phyloP scores from a whole-genome alignment of 2,797 vertebrate species.

The Xenentodon cancila region DNA sequence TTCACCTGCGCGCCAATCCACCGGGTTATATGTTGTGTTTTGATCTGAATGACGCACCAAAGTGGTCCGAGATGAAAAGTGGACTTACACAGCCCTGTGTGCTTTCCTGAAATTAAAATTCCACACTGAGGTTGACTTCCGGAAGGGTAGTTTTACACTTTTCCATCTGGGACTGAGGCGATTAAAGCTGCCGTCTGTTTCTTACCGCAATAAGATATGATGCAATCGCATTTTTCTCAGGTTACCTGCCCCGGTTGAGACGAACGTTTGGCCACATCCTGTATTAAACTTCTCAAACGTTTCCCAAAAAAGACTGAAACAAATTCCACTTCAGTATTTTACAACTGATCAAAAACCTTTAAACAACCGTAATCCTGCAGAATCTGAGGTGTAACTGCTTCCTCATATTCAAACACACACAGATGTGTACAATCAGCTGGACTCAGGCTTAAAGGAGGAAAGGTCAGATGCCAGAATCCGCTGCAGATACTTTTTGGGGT shows the following conservation, averaged over 20 bases:
- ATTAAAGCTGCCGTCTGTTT: slow-evolving; percentile 14
- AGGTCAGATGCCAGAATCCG: slow-evolving; percentile 76
- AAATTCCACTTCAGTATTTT: slow-evolving; percentile 13
- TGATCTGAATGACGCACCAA: too few relatives aligned
- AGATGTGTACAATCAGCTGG: slow-evolving; percentile 17
- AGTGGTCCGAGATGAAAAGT: too few relatives aligned
- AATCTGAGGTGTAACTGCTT: not conserved
- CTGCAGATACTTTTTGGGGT: slow-evolving; percentile 99
- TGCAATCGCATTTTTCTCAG: slow-evolving; percentile 25
- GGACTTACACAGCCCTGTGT: not conserved
- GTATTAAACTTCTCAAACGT: slow-evolving; percentile 6
- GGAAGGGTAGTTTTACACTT: slow-evolving; percentile 25
- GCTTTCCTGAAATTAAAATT: not conserved
- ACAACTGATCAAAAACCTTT: slow-evolving; percentile 3
- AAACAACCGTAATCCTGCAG: not conserved
- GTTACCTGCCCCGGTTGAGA: slow-evolving; percentile 14
- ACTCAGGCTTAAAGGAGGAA: not conserved
- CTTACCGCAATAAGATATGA: slow-evolving; percentile 20
- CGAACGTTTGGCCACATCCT: slow-evolving; percentile 25
- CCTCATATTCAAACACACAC: too few relatives aligned
- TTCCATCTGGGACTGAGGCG: not conserved
- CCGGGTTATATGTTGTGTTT: too few relatives aligned
- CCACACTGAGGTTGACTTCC: slow-evolving; percentile 2
- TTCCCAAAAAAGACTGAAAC: slow-evolving; percentile 15
- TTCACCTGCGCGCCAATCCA: too few relatives aligned